These are phyloP conservation scores for Hippasteria phrygiana DNA, from an alignment of 53 echinoderm and acorn worm genomes.

Conservation along the genomic window DNA sequence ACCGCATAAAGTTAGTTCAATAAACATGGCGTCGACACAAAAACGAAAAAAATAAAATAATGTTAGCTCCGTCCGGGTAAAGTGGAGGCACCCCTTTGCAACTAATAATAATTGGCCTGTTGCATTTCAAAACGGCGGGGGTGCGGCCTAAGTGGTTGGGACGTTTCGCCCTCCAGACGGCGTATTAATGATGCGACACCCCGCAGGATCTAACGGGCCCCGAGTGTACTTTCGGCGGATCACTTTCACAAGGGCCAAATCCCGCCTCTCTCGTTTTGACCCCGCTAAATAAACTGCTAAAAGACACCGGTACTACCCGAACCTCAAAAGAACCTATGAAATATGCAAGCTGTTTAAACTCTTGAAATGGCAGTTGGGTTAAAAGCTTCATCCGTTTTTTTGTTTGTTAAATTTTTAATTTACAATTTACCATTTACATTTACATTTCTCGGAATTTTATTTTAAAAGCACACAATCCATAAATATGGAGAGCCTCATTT, in stretches of 20 bases:
- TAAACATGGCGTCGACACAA: too few relatives aligned
- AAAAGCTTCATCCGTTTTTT: too few relatives aligned
- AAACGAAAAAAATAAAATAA: too few relatives aligned
- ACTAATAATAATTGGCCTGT: conserved; percentile 47
- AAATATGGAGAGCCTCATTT: too few relatives aligned
- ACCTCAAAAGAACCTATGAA: background rate
- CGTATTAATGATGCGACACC: conserved; percentile 34
- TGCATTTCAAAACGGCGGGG: conserved; percentile 58
- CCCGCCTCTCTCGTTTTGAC: background rate
- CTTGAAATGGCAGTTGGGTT: too few relatives aligned
- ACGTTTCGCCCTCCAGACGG: conserved; percentile 47
- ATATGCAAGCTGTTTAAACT: background rate
- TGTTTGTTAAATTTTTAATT: too few relatives aligned
- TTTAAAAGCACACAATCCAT: too few relatives aligned
- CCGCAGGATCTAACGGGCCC: conserved; percentile 53
- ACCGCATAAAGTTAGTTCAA: too few relatives aligned
- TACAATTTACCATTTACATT: too few relatives aligned
- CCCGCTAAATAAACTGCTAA: conserved; percentile 2
- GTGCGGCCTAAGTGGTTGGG: conserved; percentile 36
- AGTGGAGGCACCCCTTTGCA: background rate
- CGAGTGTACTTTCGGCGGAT: conserved; percentile 54
- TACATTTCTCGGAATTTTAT: too few relatives aligned
- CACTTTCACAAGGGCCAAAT: conserved; percentile 29
- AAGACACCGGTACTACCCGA: background rate
- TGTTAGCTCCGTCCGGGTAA: too few relatives aligned